Conservation (phyloP, 2,888 invertebrate genomes). For the Caenorhabditis macrosperma region DNA sequence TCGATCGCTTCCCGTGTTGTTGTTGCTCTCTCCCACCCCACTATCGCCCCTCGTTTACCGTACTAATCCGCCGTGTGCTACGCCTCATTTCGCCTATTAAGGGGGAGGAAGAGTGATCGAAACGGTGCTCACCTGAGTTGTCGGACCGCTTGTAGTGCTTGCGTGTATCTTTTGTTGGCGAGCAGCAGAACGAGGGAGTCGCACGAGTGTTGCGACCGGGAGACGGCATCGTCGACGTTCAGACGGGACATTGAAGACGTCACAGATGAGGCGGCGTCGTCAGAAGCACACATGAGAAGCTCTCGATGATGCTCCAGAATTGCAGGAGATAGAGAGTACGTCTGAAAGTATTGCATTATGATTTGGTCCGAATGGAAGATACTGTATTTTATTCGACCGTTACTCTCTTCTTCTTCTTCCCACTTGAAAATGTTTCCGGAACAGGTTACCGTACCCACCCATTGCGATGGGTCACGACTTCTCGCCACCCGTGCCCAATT, state of each 20-base stretch:
- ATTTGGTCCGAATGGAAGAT: neutral
- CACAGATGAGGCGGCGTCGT: slow-evolving; percentile 48
- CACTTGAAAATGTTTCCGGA: too few species aligned
- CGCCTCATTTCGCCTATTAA: neutral
- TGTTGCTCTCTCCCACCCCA: slow-evolving; percentile 15
- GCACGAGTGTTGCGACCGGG: slow-evolving; percentile 62
- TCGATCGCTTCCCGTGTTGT: neutral
- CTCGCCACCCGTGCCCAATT: slow-evolving; percentile 48
- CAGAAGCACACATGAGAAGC: slow-evolving; percentile 73
- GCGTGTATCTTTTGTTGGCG: slow-evolving; percentile 77
- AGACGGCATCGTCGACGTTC: slow-evolving; percentile 27
- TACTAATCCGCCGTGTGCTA: slow-evolving; percentile 15
- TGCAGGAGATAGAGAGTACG: slow-evolving; percentile 79
- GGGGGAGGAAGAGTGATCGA: neutral
- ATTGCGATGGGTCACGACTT: slow-evolving; percentile 39
- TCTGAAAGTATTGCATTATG: slow-evolving; percentile 63
- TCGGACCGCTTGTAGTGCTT: slow-evolving; percentile 72
- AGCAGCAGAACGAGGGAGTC: slow-evolving; percentile 76
- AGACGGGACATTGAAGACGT: slow-evolving; percentile 40
- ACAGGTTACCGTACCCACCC: slow-evolving; percentile 2
- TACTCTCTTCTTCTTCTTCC: neutral
- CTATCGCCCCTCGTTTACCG: slow-evolving; percentile 34
- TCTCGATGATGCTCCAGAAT: slow-evolving; percentile 78
- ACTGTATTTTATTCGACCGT: neutral
- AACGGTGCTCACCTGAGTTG: slow-evolving; percentile 72